These are phyloP conservation scores for Andrena chrysosceles DNA, from an alignment of 2,888 invertebrate genomes.

Conservation along the genomic window DNA sequence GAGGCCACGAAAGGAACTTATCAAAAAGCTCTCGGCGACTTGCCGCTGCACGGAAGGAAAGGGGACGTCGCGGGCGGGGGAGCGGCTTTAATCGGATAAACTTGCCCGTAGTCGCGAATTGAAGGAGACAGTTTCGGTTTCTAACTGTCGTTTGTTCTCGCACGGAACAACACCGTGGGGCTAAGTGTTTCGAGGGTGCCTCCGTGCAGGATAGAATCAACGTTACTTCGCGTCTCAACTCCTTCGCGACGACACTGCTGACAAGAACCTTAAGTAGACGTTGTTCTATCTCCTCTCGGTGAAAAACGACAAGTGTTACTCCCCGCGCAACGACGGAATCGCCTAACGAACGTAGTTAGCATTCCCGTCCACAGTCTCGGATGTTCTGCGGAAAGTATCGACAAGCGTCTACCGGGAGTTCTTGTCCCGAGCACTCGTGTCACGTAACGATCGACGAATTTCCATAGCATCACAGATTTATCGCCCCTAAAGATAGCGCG, in stretches of 20 bases:
- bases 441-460: slow-evolving; percentile 40
- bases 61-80: neutral
- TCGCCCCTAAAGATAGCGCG: neutral
- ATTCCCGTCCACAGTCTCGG: neutral
- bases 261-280: slow-evolving; percentile 22
- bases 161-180: slow-evolving; percentile 25
- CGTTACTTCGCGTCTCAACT: slow-evolving; percentile 16
- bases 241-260: neutral
- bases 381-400: slow-evolving; percentile 20
- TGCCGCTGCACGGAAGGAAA: slow-evolving; percentile 17
- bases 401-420: slow-evolving; percentile 31
- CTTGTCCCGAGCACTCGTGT: neutral
- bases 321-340: neutral
- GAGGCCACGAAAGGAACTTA: slow-evolving; percentile 49
- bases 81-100: slow-evolving; percentile 68
- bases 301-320: neutral
- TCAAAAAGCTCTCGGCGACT: slow-evolving; percentile 47
- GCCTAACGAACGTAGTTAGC: slow-evolving; percentile 30
- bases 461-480: slow-evolving; percentile 26
- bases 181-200: slow-evolving; percentile 25
- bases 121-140: slow-evolving; percentile 58
- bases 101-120: slow-evolving; percentile 55
- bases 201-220: slow-evolving; percentile 5
- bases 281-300: neutral
- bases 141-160: slow-evolving; percentile 33